phyloP scores from a whole-genome alignment of 2,797 vertebrate genomes.

The Sebastes diploproa region DNA sequence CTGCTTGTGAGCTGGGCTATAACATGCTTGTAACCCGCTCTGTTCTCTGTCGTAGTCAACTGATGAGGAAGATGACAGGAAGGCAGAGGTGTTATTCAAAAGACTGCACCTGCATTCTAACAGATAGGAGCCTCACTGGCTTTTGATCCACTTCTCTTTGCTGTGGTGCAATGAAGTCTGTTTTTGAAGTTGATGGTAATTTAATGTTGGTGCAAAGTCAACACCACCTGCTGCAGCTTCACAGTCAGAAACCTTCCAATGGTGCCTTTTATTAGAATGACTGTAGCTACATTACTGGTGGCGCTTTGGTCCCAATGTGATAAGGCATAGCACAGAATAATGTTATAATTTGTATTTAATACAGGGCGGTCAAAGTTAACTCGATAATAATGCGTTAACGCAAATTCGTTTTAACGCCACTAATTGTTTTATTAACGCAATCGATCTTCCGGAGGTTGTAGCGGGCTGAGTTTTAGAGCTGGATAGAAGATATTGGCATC shows the following conservation, averaged over 20 bases:
- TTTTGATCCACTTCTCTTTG: background rate
- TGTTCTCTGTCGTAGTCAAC: background rate
- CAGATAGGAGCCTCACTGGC: background rate
- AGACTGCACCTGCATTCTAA: background rate
- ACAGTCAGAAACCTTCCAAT: background rate
- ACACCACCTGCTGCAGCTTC: background rate
- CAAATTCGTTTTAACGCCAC: no score
- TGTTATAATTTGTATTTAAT: background rate
- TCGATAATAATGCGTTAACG: no score
- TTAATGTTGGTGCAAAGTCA: background rate
- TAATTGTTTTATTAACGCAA: no score
- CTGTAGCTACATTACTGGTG: background rate
- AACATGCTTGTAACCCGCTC: background rate
- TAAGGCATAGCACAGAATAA: background rate
- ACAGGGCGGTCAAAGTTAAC: no score
- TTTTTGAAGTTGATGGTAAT: background rate
- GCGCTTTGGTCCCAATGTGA: background rate
- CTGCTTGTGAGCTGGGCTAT: background rate
- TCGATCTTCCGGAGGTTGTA: no score
- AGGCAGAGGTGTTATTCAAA: background rate
- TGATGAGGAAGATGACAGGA: background rate
- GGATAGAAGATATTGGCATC: no score
- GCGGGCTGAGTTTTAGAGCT: no score
- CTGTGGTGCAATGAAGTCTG: background rate
- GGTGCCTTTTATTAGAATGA: background rate